phyloP scores from a whole-genome alignment of 92 coral and sea anemone genomes.

The Chrysogorgia sp. region DNA sequence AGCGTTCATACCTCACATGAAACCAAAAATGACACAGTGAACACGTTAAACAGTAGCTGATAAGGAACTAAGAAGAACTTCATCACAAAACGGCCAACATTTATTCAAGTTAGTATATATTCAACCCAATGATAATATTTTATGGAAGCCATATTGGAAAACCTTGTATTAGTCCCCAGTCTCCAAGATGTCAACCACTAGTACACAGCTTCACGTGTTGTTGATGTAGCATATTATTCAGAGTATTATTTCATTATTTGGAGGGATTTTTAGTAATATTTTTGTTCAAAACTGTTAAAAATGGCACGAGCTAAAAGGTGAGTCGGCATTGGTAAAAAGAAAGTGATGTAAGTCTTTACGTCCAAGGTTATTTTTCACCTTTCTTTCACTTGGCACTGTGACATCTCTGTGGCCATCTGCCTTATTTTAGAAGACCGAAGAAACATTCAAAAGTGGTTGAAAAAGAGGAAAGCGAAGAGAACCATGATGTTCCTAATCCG shows the following conservation, averaged over 20 bases:
- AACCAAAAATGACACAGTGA: background rate
- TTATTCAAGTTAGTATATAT: background rate
- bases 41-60: conserved; percentile 1
- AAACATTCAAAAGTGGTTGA: conserved; percentile 42
- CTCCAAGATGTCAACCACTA: conserved; percentile 6
- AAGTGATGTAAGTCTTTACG: background rate
- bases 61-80: background rate
- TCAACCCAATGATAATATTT: too few relatives aligned
- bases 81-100: background rate
- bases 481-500: conserved; percentile 76
- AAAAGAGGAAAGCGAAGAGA: conserved; percentile 53
- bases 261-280: background rate
- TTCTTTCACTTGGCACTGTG: background rate
- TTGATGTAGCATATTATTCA: background rate
- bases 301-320: conserved; percentile 81
- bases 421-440: conserved; percentile 46
- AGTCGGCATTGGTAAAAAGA: background rate
- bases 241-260: background rate
- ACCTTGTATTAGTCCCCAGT: background rate
- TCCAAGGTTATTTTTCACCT: background rate
- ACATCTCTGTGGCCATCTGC: background rate
- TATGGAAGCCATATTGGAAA: conserved; percentile 19
- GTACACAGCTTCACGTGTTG: conserved; percentile 10
- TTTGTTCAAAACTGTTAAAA: background rate
- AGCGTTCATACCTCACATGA: conserved; percentile 9